Percentiles rank a stretch among this genome's conserved stretches.
These are phyloP conservation scores for Pangasius krempfi DNA, from an alignment of 2,797 vertebrate species.

Conservation along the genomic window DNA sequence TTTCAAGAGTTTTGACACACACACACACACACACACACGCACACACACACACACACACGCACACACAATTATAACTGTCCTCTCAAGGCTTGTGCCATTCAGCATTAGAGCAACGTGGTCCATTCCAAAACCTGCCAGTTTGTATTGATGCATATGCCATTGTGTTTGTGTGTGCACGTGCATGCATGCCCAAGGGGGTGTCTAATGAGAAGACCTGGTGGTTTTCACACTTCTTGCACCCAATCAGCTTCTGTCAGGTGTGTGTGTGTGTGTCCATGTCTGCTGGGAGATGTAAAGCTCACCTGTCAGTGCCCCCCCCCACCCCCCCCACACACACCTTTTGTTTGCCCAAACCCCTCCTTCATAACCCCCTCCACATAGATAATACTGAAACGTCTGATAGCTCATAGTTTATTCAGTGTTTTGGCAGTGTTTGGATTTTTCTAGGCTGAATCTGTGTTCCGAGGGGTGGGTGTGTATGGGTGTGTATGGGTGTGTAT, in stretches of 20 bases:
- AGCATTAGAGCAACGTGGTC: slow-evolving; percentile 29
- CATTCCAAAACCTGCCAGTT: slow-evolving; percentile 40
- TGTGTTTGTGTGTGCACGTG: slow-evolving; percentile 38
- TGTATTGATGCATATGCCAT: slow-evolving; percentile 20
- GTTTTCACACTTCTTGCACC: slow-evolving; percentile 65
- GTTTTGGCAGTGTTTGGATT: background rate
- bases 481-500: background rate
- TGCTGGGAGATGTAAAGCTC: slow-evolving; percentile 55
- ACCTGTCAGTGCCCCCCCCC: slow-evolving; percentile 58
- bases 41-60: slow-evolving; percentile 6
- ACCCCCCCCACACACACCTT: background rate
- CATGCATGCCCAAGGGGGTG: background rate
- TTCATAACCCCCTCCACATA: slow-evolving; percentile 26
- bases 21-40: background rate
- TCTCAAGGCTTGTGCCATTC: slow-evolving; percentile 18
- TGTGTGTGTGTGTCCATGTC: slow-evolving; percentile 32
- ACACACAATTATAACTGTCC: slow-evolving; percentile 48
- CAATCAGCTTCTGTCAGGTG: slow-evolving; percentile 68
- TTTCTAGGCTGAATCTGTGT: background rate
- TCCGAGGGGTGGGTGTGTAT: background rate
- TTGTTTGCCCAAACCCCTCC: slow-evolving; percentile 32
- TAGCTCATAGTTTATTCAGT: slow-evolving; percentile 29
- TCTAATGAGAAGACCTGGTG: slow-evolving; percentile 69
- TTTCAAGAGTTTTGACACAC: slow-evolving; percentile 37
- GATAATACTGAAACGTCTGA: slow-evolving; percentile 37